Evolutionary conservation across 1,140 invertebrate species (phyloP).

Genomic region (Caenorhabditis tropicalis): DNA sequence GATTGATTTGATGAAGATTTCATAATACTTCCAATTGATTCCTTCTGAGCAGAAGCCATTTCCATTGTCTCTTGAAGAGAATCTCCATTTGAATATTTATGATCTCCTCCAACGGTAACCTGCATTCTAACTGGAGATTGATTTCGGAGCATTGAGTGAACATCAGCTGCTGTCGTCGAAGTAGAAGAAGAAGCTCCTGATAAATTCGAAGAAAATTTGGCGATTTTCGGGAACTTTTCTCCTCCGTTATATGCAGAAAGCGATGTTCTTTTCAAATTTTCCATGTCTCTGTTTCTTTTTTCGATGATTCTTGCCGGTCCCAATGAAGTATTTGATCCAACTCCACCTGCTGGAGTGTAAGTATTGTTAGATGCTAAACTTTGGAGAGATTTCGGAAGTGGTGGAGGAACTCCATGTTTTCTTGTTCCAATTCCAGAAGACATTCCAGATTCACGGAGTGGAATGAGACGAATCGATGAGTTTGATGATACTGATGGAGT

Average conservation of each 20-base stretch:
- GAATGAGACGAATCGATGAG: not conserved
- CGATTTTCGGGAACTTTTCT: not conserved
- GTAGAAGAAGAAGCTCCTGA: not conserved
- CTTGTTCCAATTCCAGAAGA: not conserved
- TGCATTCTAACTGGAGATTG: conserved; percentile 24
- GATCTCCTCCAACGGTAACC: not conserved
- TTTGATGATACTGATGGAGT: not conserved
- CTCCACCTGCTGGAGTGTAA: not conserved
- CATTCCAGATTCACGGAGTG: not conserved
- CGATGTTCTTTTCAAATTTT: not conserved
- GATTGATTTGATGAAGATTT: not conserved
- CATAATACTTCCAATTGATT: not conserved
- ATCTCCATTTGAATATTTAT: not conserved
- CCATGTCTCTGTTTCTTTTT: not conserved
- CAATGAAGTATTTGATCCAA: conserved; percentile 10
- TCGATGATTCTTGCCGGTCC: not conserved
- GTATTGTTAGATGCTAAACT: not conserved
- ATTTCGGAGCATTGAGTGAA: not conserved
- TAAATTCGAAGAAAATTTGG: not conserved
- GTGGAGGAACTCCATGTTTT: conserved; percentile 1
- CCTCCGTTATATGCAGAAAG: not conserved
- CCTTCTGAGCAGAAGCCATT: not conserved
- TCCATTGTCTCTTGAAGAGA: not conserved
- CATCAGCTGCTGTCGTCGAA: not conserved
- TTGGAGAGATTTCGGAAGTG: not conserved